These are phyloP conservation scores for Noctuana brunneofusca DNA, from an alignment of 2,888 invertebrate genomes.

Conservation along the genomic window DNA sequence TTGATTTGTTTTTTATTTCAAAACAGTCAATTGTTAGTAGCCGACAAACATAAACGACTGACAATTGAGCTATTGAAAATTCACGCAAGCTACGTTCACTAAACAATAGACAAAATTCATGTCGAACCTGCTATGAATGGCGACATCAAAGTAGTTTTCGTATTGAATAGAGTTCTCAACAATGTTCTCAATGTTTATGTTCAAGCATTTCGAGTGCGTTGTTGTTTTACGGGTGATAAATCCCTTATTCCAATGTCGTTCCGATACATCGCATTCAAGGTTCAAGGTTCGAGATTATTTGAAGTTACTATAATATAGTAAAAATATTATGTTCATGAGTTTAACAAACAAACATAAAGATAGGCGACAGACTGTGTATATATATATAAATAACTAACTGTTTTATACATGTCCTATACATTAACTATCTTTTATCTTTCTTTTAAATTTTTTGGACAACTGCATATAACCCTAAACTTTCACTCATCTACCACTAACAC, in stretches of 20 bases:
- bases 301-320: too few species aligned
- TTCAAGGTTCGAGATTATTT: too few species aligned
- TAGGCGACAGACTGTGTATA: too few species aligned
- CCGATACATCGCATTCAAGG: too few species aligned
- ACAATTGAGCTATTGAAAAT: slow-evolving; percentile 18
- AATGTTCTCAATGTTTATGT: neutral
- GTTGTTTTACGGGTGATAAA: neutral
- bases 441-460: too few species aligned
- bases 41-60: slow-evolving; percentile 7
- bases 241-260: neutral
- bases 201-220: neutral
- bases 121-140: slow-evolving; percentile 4
- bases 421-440: too few species aligned
- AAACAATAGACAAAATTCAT: slow-evolving; percentile 15
- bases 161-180: slow-evolving; percentile 8
- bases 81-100: slow-evolving; percentile 1
- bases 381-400: too few species aligned
- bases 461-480: too few species aligned
- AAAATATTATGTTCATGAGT: too few species aligned
- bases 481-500: too few species aligned
- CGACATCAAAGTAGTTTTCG: slow-evolving; percentile 2
- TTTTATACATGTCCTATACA: too few species aligned
- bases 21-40: neutral
- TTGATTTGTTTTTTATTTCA: neutral
- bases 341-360: too few species aligned